Conservation (phyloP, 2,113 vertebrate genomes). For the Ahaetulla prasina region DNA sequence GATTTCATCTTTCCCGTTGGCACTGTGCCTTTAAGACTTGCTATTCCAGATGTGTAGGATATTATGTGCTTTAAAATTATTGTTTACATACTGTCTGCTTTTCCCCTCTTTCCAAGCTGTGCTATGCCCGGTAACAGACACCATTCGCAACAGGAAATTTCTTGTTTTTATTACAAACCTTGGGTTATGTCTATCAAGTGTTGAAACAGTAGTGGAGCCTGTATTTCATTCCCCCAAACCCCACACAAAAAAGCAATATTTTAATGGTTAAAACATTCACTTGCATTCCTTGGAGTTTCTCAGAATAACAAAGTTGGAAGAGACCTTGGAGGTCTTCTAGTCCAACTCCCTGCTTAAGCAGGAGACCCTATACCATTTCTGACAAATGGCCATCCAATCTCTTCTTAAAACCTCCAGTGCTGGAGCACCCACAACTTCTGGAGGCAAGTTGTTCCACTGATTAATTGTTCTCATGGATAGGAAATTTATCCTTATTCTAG, state of each 20-base stretch:
- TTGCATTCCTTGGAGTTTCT: neutral
- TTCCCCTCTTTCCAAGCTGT: neutral
- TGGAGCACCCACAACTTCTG: no score
- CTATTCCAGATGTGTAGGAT: neutral
- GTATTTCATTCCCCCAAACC: neutral
- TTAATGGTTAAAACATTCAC: neutral
- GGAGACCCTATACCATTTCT: neutral
- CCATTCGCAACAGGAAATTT: conserved; percentile 1
- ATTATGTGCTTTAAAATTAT: conserved; percentile 30
- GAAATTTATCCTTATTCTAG: no score
- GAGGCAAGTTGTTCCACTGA: no score
- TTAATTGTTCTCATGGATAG: no score
- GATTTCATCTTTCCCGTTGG: neutral
- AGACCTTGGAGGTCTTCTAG: neutral
- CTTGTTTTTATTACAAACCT: conserved; percentile 19
- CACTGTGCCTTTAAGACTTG: neutral
- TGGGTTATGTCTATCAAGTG: conserved; percentile 32
- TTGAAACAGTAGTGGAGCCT: neutral
- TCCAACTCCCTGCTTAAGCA: neutral
- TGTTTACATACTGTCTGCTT: conserved; percentile 13
- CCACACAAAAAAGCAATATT: neutral
- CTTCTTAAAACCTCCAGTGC: no score
- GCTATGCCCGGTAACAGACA: conserved; percentile 21
- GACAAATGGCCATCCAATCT: no score
- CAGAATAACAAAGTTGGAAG: neutral